Evolutionary conservation across 2,888 invertebrate species (phyloP).

Genomic region (Vanessa cardui): DNA sequence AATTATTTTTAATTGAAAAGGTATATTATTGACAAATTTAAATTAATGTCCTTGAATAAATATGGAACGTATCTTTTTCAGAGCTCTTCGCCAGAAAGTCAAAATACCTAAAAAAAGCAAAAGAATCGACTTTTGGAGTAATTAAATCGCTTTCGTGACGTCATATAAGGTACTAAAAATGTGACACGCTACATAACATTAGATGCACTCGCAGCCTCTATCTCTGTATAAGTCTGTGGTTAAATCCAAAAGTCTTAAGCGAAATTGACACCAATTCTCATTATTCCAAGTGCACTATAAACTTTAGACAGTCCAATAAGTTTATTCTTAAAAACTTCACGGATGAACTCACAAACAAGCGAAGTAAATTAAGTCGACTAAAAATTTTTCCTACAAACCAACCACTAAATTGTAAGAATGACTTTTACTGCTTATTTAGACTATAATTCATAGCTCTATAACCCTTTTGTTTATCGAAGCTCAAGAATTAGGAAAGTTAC

Average conservation of each 20-base stretch:
- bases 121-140: too few species aligned
- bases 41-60: too few species aligned
- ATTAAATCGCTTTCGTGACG: too few species aligned
- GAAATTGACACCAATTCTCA: not conserved
- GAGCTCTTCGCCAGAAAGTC: too few species aligned
- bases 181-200: too few species aligned
- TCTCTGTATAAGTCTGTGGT: too few species aligned
- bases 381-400: conserved; percentile 7
- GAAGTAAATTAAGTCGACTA: conserved; percentile 8
- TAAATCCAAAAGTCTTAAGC: not conserved
- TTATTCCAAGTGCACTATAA: conserved; percentile 4
- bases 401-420: conserved; percentile 3
- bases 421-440: conserved; percentile 10
- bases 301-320: conserved; percentile 15
- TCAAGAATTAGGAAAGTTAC: conserved; percentile 1
- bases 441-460: conserved; percentile 3
- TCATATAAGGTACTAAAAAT: too few species aligned
- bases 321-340: conserved; percentile 17
- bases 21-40: too few species aligned
- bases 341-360: conserved; percentile 15
- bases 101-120: too few species aligned
- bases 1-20: too few species aligned
- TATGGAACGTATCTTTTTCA: too few species aligned
- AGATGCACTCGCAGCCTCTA: too few species aligned
- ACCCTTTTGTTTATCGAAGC: conserved; percentile 3